A percentile compares a stretch with the other conserved stretches of the same genome.
These are phyloP conservation scores for Strigamia crassipes DNA, from an alignment of 2,888 invertebrate species.

Conservation along the genomic window DNA sequence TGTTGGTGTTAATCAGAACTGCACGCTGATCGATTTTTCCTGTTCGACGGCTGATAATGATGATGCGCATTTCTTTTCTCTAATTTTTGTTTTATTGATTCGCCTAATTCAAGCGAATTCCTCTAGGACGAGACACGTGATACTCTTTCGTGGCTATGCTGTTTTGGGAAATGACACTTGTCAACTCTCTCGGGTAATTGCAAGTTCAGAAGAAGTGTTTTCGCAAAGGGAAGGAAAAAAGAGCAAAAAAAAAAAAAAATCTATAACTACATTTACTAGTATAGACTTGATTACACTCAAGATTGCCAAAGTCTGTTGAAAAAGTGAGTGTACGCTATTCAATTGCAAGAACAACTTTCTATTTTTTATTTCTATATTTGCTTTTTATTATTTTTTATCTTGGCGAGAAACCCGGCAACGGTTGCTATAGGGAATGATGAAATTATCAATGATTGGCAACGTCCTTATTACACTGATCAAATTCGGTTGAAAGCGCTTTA, in stretches of 20 bases:
- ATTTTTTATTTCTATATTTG: not conserved
- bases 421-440: not conserved
- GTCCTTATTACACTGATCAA: slow-evolving; percentile 12
- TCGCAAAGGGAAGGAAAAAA: too few relatives aligned
- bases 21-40: slow-evolving; percentile 13
- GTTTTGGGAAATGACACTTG: slow-evolving; percentile 28
- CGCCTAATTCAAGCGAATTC: slow-evolving; percentile 25
- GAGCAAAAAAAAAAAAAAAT: slow-evolving; percentile 34
- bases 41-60: not conserved
- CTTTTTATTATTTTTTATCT: not conserved
- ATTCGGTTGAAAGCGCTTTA: not conserved
- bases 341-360: not conserved
- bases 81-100: slow-evolving; percentile 42
- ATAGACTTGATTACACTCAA: slow-evolving; percentile 27
- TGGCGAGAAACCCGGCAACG: not conserved
- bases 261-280: slow-evolving; percentile 35
- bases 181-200: slow-evolving; percentile 36
- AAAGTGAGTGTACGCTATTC: not conserved
- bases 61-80: slow-evolving; percentile 31
- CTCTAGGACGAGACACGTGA: slow-evolving; percentile 17
- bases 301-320: not conserved
- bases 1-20: slow-evolving; percentile 2
- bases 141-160: slow-evolving; percentile 13
- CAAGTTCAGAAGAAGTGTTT: slow-evolving; percentile 21
- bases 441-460: slow-evolving; percentile 11